Base-by-base conservation (phyloP, 1,140 invertebrate genomes). In the Sinonovacula constricta region DNA sequence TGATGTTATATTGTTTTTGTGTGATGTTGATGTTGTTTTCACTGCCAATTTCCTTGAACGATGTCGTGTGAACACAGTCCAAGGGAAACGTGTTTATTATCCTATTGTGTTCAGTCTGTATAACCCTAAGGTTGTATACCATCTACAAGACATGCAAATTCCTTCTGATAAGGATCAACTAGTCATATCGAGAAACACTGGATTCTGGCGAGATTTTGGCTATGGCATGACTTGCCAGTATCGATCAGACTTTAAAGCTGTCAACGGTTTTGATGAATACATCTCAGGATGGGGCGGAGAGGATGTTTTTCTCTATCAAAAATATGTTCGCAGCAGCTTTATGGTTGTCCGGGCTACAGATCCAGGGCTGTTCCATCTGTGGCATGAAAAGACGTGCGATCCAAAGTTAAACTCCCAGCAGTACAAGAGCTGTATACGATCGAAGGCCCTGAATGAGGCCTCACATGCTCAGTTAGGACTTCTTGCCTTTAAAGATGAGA, bases 191-290 rank as follows among this genome's bases (percentile, higher is more conserved):
- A 93, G 94, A 83, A 95, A 95, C 85, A 95, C 95, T 0, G 95
- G 95, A 4, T 96, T 96, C 88, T 96, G 95, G 95, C 93, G 95
- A 77, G 95, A 96, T 89, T 96, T 96, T 89, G 95, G 95, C 76
- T 96, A 95, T 81, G 95, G 95, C 10, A 96, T 96, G 95, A 95
- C 95, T 0, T 96, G 95, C 83, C 95, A 96, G 88, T 96, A 95
- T 88, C 93, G 94, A 75, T 95, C 95, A 2, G 95, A 96, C 86
- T 96, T 96, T 86, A 89, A 95, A 62, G 93, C 93, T 81, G 93
- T 95, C 12, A 92, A 94, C 33, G 95, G 95, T 14, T 95, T 92
- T 86, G 83, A 92, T 80, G 85, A 88, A 53, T 94, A 95, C 84
- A 94, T 95, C 72, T 94, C 94, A 49, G 95, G 95, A 1, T 96